Conservation (phyloP, 2,113 vertebrate genomes). For the Hemichromis elongatus region DNA sequence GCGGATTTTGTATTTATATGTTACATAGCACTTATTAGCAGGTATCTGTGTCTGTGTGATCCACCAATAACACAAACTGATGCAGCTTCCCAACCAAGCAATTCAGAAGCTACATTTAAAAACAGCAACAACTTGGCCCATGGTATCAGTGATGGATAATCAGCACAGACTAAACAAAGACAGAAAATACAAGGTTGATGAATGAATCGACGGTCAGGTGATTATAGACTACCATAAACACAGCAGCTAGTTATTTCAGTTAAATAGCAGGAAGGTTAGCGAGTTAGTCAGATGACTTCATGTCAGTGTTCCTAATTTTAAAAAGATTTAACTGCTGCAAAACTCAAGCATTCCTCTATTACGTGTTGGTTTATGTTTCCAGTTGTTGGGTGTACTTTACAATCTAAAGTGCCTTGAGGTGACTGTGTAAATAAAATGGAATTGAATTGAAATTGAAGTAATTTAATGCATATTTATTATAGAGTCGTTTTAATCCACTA, state of each 20-base stretch:
- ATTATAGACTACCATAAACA: neutral
- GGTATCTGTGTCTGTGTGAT: neutral
- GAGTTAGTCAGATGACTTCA: neutral
- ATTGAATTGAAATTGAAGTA: neutral
- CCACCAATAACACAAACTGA: neutral
- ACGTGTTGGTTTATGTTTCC: neutral
- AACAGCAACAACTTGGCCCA: rapidly evolving
- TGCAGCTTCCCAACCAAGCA: neutral
- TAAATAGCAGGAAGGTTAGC: neutral
- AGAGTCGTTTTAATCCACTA: neutral
- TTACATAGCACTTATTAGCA: neutral
- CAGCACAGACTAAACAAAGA: neutral
- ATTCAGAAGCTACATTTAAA: neutral
- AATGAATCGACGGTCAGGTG: neutral
- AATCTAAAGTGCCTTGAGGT: neutral
- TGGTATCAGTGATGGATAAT: no score
- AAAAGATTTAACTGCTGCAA: neutral
- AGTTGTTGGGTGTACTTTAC: neutral
- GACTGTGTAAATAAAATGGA: neutral
- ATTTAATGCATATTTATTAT: neutral
- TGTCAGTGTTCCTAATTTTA: neutral
- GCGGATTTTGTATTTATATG: rapidly evolving
- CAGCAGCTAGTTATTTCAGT: neutral
- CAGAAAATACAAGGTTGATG: neutral
- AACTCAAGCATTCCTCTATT: neutral